Conservation (phyloP, 2,888 invertebrate genomes). For the Lacanobia oleracea region DNA sequence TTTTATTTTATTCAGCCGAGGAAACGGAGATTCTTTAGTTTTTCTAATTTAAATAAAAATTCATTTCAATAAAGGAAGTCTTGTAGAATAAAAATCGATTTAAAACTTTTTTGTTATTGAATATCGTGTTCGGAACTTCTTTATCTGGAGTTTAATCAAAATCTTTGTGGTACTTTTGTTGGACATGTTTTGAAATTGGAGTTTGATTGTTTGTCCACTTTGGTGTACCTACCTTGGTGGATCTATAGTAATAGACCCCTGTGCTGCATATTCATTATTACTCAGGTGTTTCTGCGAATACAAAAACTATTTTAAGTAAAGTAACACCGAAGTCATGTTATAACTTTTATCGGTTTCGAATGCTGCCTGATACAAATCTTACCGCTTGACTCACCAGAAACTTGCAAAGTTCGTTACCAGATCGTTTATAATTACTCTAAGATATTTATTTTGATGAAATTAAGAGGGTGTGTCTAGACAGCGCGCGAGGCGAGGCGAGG, state of each 20-base stretch:
- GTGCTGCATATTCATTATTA: not conserved
- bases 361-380: not conserved
- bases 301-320: too few relatives aligned
- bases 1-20: slow-evolving; percentile 70
- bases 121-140: slow-evolving; percentile 38
- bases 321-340: too few relatives aligned
- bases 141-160: slow-evolving; percentile 42
- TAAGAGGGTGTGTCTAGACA: slow-evolving; percentile 65
- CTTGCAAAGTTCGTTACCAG: slow-evolving; percentile 29
- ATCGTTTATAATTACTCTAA: slow-evolving; percentile 51
- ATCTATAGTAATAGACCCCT: not conserved
- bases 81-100: slow-evolving; percentile 48
- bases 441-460: slow-evolving; percentile 60
- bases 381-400: slow-evolving; percentile 12
- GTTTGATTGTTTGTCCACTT: slow-evolving; percentile 1
- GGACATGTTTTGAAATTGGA: not conserved
- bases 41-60: slow-evolving; percentile 74
- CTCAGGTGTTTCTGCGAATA: too few relatives aligned
- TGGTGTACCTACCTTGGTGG: too few relatives aligned
- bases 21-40: slow-evolving; percentile 72
- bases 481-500: slow-evolving; percentile 47
- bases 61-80: slow-evolving; percentile 65
- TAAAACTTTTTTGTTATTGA: slow-evolving; percentile 54
- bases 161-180: slow-evolving; percentile 16
- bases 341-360: too few relatives aligned